Percentiles rank a stretch among this genome's conserved stretches.
phyloP scores from a whole-genome alignment of 1,140 invertebrate species.

The Pogonus chalceus region DNA sequence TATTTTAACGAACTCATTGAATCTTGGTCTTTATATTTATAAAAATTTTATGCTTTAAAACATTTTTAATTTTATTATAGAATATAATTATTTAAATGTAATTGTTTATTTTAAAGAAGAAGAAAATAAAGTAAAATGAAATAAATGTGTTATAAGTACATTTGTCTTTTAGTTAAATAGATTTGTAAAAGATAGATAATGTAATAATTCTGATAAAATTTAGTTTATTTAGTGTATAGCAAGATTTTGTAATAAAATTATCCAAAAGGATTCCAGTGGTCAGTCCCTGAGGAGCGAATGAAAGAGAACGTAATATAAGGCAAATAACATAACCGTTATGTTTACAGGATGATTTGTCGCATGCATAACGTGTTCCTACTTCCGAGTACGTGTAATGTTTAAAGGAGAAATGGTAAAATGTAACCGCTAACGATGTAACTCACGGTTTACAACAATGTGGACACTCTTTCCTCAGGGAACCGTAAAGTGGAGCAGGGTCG shows the following conservation, averaged over 20 bases:
- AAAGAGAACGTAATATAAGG: not conserved
- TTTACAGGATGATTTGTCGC: not conserved
- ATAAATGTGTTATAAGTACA: no score
- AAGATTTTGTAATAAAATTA: not conserved
- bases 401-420: not conserved
- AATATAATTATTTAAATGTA: no score
- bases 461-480: not conserved
- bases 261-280: not conserved
- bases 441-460: not conserved
- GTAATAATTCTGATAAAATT: no score
- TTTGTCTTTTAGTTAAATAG: no score
- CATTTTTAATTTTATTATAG: no score
- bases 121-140: no score
- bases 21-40: no score
- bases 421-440: conserved; percentile 4
- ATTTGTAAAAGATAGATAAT: no score
- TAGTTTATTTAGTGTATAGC: no score
- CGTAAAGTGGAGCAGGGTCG: not conserved
- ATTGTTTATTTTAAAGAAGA: no score
- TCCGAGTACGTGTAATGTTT: not conserved
- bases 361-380: not conserved
- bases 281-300: not conserved
- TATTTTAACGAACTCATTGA: no score
- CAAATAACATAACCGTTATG: not conserved
- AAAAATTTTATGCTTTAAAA: no score